Evolutionary conservation across 2,888 invertebrate species (phyloP), one percentile per base, ranked within the genome.

Genomic region (Platycheirus albimanus): DNA sequence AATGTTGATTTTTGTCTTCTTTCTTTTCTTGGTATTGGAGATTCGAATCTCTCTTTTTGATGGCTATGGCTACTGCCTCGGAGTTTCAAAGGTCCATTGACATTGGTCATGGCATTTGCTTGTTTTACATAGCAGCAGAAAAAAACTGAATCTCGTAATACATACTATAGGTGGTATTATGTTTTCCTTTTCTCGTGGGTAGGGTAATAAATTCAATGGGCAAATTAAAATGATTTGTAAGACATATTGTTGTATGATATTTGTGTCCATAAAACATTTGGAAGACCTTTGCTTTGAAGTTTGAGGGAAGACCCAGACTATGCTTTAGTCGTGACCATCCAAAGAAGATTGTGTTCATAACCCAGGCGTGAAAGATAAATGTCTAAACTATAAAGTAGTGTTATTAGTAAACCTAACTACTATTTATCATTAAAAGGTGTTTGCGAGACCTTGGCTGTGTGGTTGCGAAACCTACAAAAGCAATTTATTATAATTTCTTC

Each of bases 41-140:
- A 56, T 56, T 38, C n/a, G n/a, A 66, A 75, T 66, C 67, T 66
- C 49, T 49, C 74, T 66, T 56, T 49, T n/a, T n/a, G n/a, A n/a
- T n/a, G n/a, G n/a, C n/a, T 45, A 24, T 33, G 4, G 7, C n/a
- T 8, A 20, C 10, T n/a, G 36, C 7, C 11, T 30, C 13, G n/a
- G 56, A 38, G 10, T 17, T 33, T 15, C 36, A 4, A 52, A 63
- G 63, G 43, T 64, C 20, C 74, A 74, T 56, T 51, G 66, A 67
- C 56, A 10, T 36, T 28, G 20, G 36, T 36, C 36, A n/a, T 19
- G 52, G 52, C 33, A 33, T 20, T n/a, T n/a, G n/a, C n/a, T n/a
- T n/a, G n/a, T n/a, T n/a, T n/a, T n/a, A n/a, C n/a, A n/a, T n/a
- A n/a, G n/a, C n/a, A n/a, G n/a, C n/a, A n/a, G n/a, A n/a, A n/a